Evolutionary conservation across 2,113 vertebrate species (phyloP).

Genomic region (Stigmatopora nigra): DNA sequence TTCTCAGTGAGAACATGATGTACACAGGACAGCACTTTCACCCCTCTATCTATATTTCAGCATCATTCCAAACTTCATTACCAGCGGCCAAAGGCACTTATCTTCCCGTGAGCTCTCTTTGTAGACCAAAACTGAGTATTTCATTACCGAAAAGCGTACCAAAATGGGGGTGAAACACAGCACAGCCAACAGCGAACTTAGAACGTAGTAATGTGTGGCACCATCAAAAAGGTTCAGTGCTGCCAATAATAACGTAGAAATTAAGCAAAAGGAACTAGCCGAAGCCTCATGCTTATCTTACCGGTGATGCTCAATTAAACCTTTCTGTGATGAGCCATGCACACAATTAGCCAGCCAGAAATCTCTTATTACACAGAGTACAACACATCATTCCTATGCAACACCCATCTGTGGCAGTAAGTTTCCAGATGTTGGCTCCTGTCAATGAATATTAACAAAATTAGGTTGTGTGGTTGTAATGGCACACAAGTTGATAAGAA

Average conservation of each 20-base stretch:
- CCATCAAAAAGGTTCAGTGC: conserved; percentile 3
- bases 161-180: conserved; percentile 29
- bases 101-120: conserved; percentile 45
- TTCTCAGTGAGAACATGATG: conserved; percentile 41
- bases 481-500: conserved; percentile 1
- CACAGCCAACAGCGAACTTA: conserved; percentile 20
- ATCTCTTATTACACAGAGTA: conserved; percentile 49
- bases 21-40: conserved; percentile 36
- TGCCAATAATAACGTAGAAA: not conserved
- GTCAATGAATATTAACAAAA: conserved; percentile 38
- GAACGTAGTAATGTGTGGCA: not conserved
- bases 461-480: conserved; percentile 13
- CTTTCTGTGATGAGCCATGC: conserved; percentile 66
- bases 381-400: conserved; percentile 40
- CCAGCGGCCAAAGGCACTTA: conserved; percentile 65
- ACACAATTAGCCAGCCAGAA: conserved; percentile 64
- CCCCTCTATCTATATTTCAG: conserved; percentile 34
- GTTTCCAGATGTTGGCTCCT: conserved; percentile 40
- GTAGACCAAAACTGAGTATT: conserved; percentile 55
- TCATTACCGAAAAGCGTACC: conserved; percentile 56
- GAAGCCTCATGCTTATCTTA: conserved; percentile 59
- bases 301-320: conserved; percentile 73
- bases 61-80: conserved; percentile 58
- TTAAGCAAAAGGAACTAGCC: conserved; percentile 28
- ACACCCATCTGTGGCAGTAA: conserved; percentile 27